phyloP scores from a whole-genome alignment of 2,797 vertebrate species.

The Anabacerthia variegaticeps region DNA sequence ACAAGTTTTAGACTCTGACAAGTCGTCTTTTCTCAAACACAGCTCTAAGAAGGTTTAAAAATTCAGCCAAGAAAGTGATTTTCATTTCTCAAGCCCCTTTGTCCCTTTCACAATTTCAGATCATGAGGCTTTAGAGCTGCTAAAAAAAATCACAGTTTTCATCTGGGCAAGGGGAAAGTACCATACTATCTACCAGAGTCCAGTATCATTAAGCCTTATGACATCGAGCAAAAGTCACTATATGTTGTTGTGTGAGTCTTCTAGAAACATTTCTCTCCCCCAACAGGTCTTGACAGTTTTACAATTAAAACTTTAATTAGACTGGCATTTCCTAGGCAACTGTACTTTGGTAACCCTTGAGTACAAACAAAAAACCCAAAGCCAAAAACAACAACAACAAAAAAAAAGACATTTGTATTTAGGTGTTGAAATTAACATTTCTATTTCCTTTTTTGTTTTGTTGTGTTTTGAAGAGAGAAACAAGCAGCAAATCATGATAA shows the following conservation, averaged over 20 bases:
- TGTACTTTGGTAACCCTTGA: neutral
- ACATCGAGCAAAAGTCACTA: neutral
- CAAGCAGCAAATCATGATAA: neutral
- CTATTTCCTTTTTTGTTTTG: neutral
- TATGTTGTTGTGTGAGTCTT: neutral
- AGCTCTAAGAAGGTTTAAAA: neutral
- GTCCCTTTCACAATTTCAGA: neutral
- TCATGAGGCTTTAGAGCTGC: neutral
- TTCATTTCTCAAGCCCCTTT: neutral
- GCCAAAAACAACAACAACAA: neutral
- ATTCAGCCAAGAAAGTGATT: neutral
- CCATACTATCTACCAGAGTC: neutral
- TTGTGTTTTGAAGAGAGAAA: neutral
- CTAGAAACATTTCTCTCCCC: neutral
- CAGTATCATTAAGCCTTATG: neutral
- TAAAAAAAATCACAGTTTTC: neutral
- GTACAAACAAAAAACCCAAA: neutral
- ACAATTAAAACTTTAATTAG: slow-evolving; percentile 9
- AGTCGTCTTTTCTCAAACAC: neutral
- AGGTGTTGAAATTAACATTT: neutral
- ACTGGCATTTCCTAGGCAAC: neutral
- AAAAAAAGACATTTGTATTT: neutral
- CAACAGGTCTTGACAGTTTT: neutral
- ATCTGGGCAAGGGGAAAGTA: neutral
- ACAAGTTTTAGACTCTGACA: neutral